Base-by-base conservation (phyloP, 1,140 invertebrate species). In the Leptinotarsa undecemlineata region DNA sequence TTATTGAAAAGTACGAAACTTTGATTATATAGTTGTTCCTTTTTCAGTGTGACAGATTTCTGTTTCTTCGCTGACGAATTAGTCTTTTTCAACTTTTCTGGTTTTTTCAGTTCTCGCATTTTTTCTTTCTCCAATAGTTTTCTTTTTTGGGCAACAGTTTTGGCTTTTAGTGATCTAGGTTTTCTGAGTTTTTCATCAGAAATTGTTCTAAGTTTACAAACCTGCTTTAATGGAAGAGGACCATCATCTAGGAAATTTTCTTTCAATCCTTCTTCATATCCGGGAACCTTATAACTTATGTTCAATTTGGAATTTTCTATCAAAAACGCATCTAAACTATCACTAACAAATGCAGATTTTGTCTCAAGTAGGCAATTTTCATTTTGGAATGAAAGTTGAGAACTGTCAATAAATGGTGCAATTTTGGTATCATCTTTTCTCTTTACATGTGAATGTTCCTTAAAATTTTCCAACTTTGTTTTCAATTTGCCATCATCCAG, bases 111-210 rank as follows among this genome's bases (percentile, higher is more conserved):
- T 61, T 80, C 74, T 61, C 69, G 73, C n/a, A 48, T n/a, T 63
- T 74, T 77, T 19, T 74, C 69, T 60, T 67, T 73, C 72, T 83
- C 81, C 15, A 85, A 75, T 51, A 83, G 74, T 74, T 75, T 78
- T 68, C 84, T 33, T 79, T 84, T 85, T 75, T 85, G 82, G 8
- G 84, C 84, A 26, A 84, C 76, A 17, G 84, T 85, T 81, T 83
- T 84, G 14, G 82, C 77, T 75, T 85, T 85, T 13, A 81, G 73
- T 77, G 77, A 79, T 19, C 78, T 68, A 64, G 80, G 81, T 17
- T 74, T 68, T 51, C 17, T 61, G 72, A 75, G 76, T 73, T 62
- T 63, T 75, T 79, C 79, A n/a, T 75, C 60, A 13, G 21, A 26
- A n/a, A 70, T 66, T 64, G 75, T 64, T 60, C 69, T 73, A 21